phyloP scores from a whole-genome alignment of 2,797 vertebrate genomes.

The Aphelocoma californica region DNA sequence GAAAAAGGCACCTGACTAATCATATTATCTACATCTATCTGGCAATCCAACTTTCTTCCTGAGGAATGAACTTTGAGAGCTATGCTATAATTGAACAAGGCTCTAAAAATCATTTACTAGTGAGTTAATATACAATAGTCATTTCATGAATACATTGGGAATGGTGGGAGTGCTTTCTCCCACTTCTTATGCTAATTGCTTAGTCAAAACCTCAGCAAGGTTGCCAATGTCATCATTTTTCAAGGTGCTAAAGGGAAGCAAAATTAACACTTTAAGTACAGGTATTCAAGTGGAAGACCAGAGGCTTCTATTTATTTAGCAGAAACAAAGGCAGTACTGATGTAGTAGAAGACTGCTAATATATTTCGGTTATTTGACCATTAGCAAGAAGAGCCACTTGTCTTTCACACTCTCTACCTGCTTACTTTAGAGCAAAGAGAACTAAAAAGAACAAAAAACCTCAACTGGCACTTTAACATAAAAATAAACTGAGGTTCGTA shows the following conservation, averaged over 20 bases:
- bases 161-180: background rate
- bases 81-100: background rate
- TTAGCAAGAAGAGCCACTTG: background rate
- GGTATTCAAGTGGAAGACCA: background rate
- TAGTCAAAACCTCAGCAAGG: background rate
- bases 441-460: background rate
- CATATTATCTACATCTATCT: background rate
- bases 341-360: background rate
- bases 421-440: background rate
- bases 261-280: background rate
- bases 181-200: background rate
- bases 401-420: background rate
- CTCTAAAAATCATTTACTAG: constrained; percentile 6
- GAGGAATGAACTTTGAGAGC: background rate
- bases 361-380: background rate
- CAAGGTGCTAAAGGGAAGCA: background rate
- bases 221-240: background rate
- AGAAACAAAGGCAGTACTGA: background rate
- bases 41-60: background rate
- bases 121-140: background rate
- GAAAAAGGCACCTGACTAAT: background rate
- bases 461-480: background rate
- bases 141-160: background rate
- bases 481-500: background rate
- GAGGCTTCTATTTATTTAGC: background rate